Percentiles rank a stretch among this genome's conserved stretches.
These are phyloP conservation scores for Napeogenes inachia DNA, from an alignment of 2,888 invertebrate species.

Conservation along the genomic window DNA sequence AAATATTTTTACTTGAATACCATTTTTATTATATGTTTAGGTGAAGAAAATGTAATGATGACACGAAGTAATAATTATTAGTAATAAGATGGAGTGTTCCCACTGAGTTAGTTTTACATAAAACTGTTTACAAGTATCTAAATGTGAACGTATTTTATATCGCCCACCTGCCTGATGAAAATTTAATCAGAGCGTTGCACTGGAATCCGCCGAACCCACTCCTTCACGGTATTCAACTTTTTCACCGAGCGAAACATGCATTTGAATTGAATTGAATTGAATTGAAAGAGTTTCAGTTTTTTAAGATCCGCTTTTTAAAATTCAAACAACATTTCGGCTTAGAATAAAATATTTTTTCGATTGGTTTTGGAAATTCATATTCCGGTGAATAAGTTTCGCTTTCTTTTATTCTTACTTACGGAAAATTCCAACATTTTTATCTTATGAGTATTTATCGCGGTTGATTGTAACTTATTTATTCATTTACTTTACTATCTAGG, in stretches of 20 bases:
- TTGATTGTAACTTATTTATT: no score
- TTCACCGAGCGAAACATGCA: conserved; percentile 30
- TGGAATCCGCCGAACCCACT: conserved; percentile 36
- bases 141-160: conserved; percentile 23
- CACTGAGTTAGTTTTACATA: not conserved
- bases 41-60: no score
- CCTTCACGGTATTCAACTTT: conserved; percentile 33
- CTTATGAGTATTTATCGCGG: not conserved
- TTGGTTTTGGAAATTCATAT: conserved; percentile 5
- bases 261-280: conserved; percentile 29
- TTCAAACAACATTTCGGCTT: conserved; percentile 6
- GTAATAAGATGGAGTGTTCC: not conserved
- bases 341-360: conserved; percentile 5
- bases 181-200: conserved; percentile 40
- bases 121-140: not conserved
- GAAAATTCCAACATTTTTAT: conserved; percentile 8
- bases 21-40: no score
- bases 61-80: not conserved
- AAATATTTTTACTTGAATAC: no score
- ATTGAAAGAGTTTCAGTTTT: conserved; percentile 20
- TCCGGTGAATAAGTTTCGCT: not conserved
- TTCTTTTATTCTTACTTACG: conserved; percentile 16
- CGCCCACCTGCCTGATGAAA: conserved; percentile 33
- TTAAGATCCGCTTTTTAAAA: conserved; percentile 24
- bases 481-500: no score